Base-by-base conservation (phyloP, 2,113 vertebrate genomes). In the Prietella phreatophila region DNA sequence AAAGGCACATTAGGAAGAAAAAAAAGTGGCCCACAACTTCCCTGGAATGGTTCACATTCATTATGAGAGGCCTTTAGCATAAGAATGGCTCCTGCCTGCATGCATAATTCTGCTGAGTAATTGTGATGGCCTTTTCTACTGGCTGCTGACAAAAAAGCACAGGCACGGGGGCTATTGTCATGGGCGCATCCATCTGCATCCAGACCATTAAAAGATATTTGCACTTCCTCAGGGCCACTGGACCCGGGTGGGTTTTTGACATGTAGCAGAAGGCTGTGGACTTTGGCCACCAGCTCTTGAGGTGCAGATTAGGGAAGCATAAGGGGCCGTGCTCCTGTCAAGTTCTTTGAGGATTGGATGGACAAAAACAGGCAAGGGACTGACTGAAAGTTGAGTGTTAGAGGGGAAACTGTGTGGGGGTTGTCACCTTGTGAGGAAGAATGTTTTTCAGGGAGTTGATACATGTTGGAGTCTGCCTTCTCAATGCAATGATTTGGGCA, bases 181-280 rank as follows among this genome's bases (percentile, higher is more conserved):
- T 93, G 93, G 92, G 91, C 91, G 87, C 95, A 95, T 96, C 94
- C 95, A 96, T 96, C 94, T 95, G 95, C 93, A 95, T 95, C 94
- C 93, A 94, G 93, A 92, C 95, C 93, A 95, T 94, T 94, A 94
- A 94, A 95, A 94, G 94, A 95, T 95, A 95, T 96, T 96, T 96
- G 94, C 95, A 95, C 95, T 96, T 96, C 95, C 95, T 96, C 93
- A 93, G 93, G 92, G 92, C 92, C 93, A 92, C 93, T 93, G 91
- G 91, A 82, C 92, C 93, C 90, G 82, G 88, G 82, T 82, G 69
- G 89, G 87, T 94, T 94, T 95, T 95, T 95, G 94, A 95, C 95
- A 95, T 94, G 94, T 94, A 65, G 92, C 95, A 95, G 94, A 93
- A 92, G 94, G 93, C 85, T 83, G 53, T 13, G 92, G 91, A 92